Base-by-base conservation (phyloP, 2,113 vertebrate genomes). In the Microtus oregoni region DNA sequence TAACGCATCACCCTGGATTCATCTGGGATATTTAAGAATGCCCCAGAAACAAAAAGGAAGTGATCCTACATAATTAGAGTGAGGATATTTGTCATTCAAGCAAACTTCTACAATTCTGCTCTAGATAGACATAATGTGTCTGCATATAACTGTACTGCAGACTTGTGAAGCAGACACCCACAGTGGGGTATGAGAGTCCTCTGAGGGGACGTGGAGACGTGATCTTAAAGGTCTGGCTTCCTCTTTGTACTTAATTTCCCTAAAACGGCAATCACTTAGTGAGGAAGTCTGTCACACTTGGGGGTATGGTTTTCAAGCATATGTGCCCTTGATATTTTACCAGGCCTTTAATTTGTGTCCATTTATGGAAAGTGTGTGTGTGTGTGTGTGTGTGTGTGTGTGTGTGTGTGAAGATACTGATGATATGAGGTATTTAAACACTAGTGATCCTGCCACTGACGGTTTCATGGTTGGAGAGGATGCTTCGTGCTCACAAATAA, bases 181-280 rank as follows among this genome's bases (percentile, higher is more conserved):
- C 93, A 95, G 75, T 72, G 92, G 67, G n/a, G 88, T 58, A 73
- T 68, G 95, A 89, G 58, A 96, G 96, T 96, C 96, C 35, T 17
- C 96, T 87, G 58, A 86, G 72, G 83, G 9, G 72, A 55, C 28
- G 86, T 82, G 15, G 35, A 81, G 75, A 90, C 72, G 19, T 86
- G 35, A 93, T 73, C 72, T 94, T 65, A 79, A 11, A 30, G 14
- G 50, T 41, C 4, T 30, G 3, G 58, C 91, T 90, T 95, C 78
- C 93, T 79, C 96, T 78, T 81, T 77, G 70, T 96, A 63, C 22
- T 86, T 82, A 35, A 28, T 91, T 96, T 91, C 75, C 0, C 67
- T 96, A 75, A 68, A 97, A 86, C 67, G 90, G 24, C 89, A 24
- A 30, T 52, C 7, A 38, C 94, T 47, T 97, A 89, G 15, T 91